These are phyloP conservation scores for Hippoglossus stenolepis DNA, from an alignment of 2,113 vertebrate species.

Conservation along the genomic window DNA sequence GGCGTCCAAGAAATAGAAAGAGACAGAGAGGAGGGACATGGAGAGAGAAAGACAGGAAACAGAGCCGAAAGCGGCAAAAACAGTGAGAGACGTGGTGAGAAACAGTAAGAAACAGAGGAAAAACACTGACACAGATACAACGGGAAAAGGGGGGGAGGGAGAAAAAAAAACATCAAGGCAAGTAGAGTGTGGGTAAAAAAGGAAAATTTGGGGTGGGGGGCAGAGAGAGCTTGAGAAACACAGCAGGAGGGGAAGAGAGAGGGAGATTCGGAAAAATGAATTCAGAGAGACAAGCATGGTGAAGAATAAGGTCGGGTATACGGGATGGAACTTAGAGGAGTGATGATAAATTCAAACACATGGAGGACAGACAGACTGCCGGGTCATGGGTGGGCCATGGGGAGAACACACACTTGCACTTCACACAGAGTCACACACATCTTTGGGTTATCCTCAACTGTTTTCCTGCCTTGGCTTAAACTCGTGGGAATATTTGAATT, in stretches of 20 bases:
- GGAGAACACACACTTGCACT: slow-evolving; percentile 54
- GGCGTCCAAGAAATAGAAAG: slow-evolving; percentile 46
- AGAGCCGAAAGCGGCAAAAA: slow-evolving; percentile 18
- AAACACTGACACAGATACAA: slow-evolving; percentile 31
- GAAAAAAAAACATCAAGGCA: slow-evolving; percentile 9
- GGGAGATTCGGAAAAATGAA: slow-evolving; percentile 24
- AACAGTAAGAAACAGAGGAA: slow-evolving; percentile 21
- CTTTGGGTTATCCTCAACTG: slow-evolving; percentile 17
- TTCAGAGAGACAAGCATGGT: slow-evolving; percentile 53
- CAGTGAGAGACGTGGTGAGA: slow-evolving; percentile 46
- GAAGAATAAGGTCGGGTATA: slow-evolving; percentile 64
- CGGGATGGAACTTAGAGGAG: slow-evolving; percentile 60
- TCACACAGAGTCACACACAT: slow-evolving; percentile 39
- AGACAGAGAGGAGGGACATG: slow-evolving; percentile 31
- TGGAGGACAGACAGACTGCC: slow-evolving; percentile 67
- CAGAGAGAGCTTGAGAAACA: slow-evolving; percentile 29
- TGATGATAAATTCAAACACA: slow-evolving; percentile 74
- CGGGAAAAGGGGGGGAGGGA: not conserved
- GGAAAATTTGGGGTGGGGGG: not conserved
- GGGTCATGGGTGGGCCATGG: slow-evolving; percentile 67
- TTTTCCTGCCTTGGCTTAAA: slow-evolving; percentile 39
- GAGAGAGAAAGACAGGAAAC: slow-evolving; percentile 26
- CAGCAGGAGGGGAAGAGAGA: slow-evolving; percentile 3
- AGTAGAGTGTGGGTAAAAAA: slow-evolving; percentile 1
- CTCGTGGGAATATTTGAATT: slow-evolving; percentile 38